phyloP scores from a whole-genome alignment of 2,113 vertebrate species.

The Rhinolophus ferrumequinum region DNA sequence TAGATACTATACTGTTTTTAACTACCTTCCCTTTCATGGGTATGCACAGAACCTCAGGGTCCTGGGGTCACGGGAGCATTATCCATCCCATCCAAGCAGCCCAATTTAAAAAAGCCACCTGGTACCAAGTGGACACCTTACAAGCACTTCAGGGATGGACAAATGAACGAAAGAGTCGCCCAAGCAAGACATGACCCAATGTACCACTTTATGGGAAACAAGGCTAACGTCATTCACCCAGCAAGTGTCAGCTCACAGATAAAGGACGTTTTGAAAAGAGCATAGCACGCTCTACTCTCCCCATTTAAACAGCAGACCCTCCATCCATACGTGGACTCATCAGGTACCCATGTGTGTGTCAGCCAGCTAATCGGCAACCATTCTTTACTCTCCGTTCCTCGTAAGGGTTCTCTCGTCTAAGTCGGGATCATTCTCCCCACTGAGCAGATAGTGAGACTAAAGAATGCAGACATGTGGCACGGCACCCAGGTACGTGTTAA shows the following conservation, averaged over 20 bases:
- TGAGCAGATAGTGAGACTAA: background rate
- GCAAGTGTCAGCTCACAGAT: background rate
- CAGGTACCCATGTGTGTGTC: background rate
- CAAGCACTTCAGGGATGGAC: background rate
- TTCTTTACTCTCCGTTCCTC: background rate
- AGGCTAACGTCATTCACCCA: background rate
- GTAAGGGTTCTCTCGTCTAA: background rate
- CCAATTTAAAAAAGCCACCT: background rate
- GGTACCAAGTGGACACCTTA: background rate
- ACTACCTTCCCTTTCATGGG: background rate
- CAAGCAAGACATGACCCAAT: background rate
- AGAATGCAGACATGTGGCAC: background rate
- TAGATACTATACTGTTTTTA: background rate
- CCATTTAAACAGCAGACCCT: background rate
- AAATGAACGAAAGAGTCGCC: background rate
- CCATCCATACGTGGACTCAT: background rate
- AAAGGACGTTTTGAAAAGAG: background rate
- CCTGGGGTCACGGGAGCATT: background rate
- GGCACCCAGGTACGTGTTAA: fast-evolving
- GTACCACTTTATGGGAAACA: conserved; percentile 16
- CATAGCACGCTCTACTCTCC: no score
- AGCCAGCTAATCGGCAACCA: background rate
- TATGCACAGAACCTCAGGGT: background rate
- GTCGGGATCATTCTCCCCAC: background rate
- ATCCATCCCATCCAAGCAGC: background rate